Base-by-base conservation (phyloP, 92 coral and sea anemone genomes). In the Porites rus region DNA sequence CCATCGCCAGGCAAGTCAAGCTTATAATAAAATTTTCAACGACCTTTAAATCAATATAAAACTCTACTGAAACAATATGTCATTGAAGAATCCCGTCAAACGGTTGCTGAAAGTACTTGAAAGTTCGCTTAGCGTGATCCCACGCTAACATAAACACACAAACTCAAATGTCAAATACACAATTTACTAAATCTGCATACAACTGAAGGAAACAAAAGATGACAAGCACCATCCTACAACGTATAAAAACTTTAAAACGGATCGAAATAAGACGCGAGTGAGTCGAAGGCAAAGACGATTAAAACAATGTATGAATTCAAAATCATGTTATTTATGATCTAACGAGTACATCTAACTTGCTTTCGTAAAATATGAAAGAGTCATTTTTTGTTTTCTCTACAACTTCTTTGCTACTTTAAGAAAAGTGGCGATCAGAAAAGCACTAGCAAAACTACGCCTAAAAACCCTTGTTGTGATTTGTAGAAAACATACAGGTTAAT, bases 81-180 rank as follows among this genome's bases (percentile, higher is more conserved):
- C 77, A 81, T 69, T 70, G 86, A 81, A 8, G 58, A 70, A 58
- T 83, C 46, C 46, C 46, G 87, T 62, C 87, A 83, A 46, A 61
- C 61, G 25, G 22, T 22, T 7, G 72, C 72, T 31, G 21, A 62
- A 83, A 74, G 87, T 74, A 73, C 87, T 83, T 83, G 72, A 83
- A 74, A 74, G 73, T 83, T 73, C 80, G 87, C 80, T 62, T 83
- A 74, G 80, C 78, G 87, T 46, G 87, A 83, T 73, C 65, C 79
- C 7, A 50, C 64, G 87, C 87, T 20, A 83, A 83, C 74, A 64
- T 16, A 63, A 73, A 83, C 80, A 73, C 80, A 83, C 73, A 73
- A 53, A 61, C 71, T 52, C 62, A 56, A 21, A 58, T 70, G 69
- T 8, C 78, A 72, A 31, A 82, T 70, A 76, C 16, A 58, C 46